Evolutionary conservation across 2,888 invertebrate genomes (phyloP), one percentile per base, ranked within the genome.

Genomic region (Acanthosepion lycidas): DNA sequence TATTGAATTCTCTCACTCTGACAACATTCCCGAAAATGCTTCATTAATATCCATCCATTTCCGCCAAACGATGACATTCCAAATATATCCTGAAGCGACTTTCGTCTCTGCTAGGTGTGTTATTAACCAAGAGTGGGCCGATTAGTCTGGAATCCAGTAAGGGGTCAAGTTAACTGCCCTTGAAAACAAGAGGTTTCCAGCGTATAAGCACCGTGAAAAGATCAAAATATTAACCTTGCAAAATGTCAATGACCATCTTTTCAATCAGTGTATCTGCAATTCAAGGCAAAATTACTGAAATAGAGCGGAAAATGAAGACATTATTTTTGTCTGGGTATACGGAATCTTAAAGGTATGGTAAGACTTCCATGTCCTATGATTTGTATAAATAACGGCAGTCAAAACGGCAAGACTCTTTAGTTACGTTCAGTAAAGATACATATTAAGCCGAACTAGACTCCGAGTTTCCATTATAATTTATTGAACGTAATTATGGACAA

Each of bases 61-160:
- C 15, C n/a, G 20, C 12, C 28, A 15, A n/a, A 23, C n/a, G 78
- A 78, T 78, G 33, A 78, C 78, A 78, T 78, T 78, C 78, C 78
- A 18, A 15, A 78, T n/a, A 33, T 78, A n/a, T 9, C 78, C n/a
- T 33, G n/a, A 9, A 33, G 78, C 78, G 33, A 78, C n/a, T n/a
- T 9, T 78, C n/a, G 78, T 78, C 78, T n/a, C n/a, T 8, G n/a
- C 15, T 12, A 23, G n/a, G n/a, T 78, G 33, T n/a, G n/a, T 78
- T n/a, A 78, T 78, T 78, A 78, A n/a, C 78, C n/a, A n/a, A 78
- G 78, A 78, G 78, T 78, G 33, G 78, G 78, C n/a, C 33, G 78
- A 78, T 78, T 78, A 78, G 9, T 12, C n/a, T 33, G 78, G 78
- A 78, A 78, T 8, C 12, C 78, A 33, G 18, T 78, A n/a, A 26